Evolutionary conservation across 2,113 vertebrate species (phyloP).

Genomic region (Penelope pileata): DNA sequence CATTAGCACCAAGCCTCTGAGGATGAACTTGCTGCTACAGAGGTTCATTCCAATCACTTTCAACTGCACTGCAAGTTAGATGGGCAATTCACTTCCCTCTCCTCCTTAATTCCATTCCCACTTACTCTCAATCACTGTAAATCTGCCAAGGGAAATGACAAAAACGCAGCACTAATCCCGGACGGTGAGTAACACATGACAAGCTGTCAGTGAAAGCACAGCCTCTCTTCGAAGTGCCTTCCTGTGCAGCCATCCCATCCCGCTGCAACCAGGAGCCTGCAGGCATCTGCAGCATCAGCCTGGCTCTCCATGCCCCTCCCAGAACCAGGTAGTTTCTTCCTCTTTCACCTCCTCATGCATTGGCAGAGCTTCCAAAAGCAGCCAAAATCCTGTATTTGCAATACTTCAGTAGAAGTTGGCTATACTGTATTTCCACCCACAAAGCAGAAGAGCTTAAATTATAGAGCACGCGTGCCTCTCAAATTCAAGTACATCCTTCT

Average conservation of each 20-base stretch:
- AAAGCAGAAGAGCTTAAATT: background rate
- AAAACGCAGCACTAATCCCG: background rate
- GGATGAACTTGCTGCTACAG: background rate
- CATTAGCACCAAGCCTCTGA: background rate
- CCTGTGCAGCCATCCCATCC: background rate
- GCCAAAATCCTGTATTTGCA: background rate
- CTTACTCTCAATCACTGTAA: background rate
- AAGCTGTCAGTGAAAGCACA: background rate
- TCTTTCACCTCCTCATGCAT: background rate
- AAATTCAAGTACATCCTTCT: background rate
- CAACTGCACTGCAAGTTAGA: background rate
- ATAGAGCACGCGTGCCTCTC: accelerated
- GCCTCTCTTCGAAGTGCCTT: background rate
- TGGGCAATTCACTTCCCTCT: background rate
- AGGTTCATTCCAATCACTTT: background rate
- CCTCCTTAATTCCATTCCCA: background rate
- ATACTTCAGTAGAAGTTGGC: background rate
- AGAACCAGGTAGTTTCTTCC: background rate
- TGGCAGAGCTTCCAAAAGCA: too few species aligned
- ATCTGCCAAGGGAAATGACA: background rate
- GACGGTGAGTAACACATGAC: background rate
- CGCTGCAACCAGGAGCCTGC: background rate
- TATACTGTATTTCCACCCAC: accelerated
- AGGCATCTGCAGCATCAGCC: too few species aligned
- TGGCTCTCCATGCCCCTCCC: background rate